phyloP scores from a whole-genome alignment of 2,113 vertebrate genomes.

The Verasper variegatus region DNA sequence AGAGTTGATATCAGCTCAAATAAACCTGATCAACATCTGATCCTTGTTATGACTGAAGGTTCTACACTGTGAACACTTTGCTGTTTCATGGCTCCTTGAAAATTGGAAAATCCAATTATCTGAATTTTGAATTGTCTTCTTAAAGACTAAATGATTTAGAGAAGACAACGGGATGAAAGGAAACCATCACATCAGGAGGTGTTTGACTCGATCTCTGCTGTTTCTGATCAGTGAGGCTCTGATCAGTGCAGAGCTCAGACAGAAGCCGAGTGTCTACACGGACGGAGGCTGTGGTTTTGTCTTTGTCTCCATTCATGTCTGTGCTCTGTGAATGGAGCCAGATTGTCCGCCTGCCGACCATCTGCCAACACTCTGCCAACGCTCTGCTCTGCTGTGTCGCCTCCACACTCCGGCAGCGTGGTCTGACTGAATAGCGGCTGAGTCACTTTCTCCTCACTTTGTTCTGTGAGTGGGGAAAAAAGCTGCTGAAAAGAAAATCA shows the following conservation, averaged over 20 bases:
- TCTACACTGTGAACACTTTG: too few species aligned
- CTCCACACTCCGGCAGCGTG: conserved; percentile 53
- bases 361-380: conserved; percentile 46
- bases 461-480: not conserved
- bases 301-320: conserved; percentile 37
- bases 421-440: conserved; percentile 24
- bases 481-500: too few species aligned
- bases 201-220: not conserved
- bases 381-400: conserved; percentile 11
- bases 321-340: conserved; percentile 39
- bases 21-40: not conserved
- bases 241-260: not conserved
- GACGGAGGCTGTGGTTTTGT: not conserved
- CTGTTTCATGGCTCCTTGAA: too few species aligned
- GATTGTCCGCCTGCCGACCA: conserved; percentile 34
- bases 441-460: conserved; percentile 27
- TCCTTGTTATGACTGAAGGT: too few species aligned
- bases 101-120: too few species aligned
- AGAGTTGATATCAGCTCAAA: not conserved
- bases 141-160: too few species aligned
- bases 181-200: too few species aligned
- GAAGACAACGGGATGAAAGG: too few species aligned
- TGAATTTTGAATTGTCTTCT: too few species aligned
- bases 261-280: not conserved
- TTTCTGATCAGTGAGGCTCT: not conserved